phyloP scores from a whole-genome alignment of 2,113 vertebrate genomes.

The Xenotilapia caudafasciata region DNA sequence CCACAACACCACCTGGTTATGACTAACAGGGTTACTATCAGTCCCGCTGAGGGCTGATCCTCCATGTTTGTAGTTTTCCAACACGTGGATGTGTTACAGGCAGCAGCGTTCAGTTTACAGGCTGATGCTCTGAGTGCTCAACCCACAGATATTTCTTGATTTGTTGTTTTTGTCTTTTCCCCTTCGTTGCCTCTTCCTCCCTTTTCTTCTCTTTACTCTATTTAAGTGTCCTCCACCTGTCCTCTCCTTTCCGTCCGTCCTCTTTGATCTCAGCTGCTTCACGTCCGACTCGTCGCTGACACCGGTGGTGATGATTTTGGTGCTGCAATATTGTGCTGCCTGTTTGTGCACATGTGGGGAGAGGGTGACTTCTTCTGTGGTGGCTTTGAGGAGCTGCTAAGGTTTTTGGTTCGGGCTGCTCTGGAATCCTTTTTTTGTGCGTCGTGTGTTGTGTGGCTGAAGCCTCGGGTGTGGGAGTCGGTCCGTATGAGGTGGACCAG shows the following conservation, averaged over 20 bases:
- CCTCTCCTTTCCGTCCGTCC: background rate
- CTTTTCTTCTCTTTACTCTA: background rate
- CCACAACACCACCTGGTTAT: background rate
- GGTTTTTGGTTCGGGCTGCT: rapidly evolving
- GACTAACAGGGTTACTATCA: rapidly evolving
- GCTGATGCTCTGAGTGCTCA: background rate
- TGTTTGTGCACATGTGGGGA: background rate
- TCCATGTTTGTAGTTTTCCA: background rate
- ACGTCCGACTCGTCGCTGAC: background rate
- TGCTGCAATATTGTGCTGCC: background rate
- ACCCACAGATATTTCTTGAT: background rate
- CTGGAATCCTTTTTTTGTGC: background rate
- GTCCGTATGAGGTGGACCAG: background rate
- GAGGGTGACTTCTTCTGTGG: background rate
- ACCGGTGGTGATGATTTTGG: background rate
- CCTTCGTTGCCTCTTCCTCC: background rate
- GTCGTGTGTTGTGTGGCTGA: background rate
- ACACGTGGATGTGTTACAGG: background rate
- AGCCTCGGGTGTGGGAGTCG: background rate
- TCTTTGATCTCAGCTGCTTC: background rate
- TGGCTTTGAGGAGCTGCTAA: background rate
- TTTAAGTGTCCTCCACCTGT: background rate
- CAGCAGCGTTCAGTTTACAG: background rate
- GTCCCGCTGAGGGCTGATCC: background rate
- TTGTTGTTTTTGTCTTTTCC: background rate